Percentiles rank a stretch among this genome's conserved stretches.
Evolutionary conservation across 1,140 invertebrate genomes (phyloP).

Genomic region (Euura saliciscinereae): DNA sequence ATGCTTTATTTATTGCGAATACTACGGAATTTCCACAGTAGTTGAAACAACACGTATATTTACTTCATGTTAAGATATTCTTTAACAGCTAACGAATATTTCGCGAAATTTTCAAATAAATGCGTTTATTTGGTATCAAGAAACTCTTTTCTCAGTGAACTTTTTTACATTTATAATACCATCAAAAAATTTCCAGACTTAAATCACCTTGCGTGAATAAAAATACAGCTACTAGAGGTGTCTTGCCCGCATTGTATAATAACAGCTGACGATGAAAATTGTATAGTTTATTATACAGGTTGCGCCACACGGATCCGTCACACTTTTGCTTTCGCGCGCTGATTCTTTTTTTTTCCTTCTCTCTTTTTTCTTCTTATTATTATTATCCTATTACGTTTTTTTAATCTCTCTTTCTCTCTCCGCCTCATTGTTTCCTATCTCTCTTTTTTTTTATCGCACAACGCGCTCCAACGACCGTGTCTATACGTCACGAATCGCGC

Average conservation of each 20-base stretch:
- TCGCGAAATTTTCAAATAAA: too few species aligned
- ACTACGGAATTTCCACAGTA: too few species aligned
- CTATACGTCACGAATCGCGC: background rate
- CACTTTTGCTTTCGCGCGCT: conserved; percentile 1
- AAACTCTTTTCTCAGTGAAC: too few species aligned
- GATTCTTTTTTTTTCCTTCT: background rate
- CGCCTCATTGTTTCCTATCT: background rate
- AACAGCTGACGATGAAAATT: conserved; percentile 2
- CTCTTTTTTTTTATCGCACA: background rate
- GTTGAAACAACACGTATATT: too few species aligned
- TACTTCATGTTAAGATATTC: too few species aligned
- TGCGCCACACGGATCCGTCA: conserved; percentile 10
- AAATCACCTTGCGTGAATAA: too few species aligned
- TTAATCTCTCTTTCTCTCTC: background rate
- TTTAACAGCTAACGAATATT: too few species aligned
- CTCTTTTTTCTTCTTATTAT: conserved; percentile 8
- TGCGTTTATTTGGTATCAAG: too few species aligned
- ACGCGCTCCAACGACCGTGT: background rate
- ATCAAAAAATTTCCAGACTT: too few species aligned
- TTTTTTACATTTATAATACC: too few species aligned
- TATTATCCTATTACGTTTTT: background rate
- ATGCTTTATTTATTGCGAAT: too few species aligned
- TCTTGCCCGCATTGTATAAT: conserved; percentile 2
- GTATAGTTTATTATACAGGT: background rate
- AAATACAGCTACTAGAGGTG: background rate